These are phyloP conservation scores for Dicranocentrus wangi DNA, from an alignment of 2,888 invertebrate genomes.

Conservation along the genomic window DNA sequence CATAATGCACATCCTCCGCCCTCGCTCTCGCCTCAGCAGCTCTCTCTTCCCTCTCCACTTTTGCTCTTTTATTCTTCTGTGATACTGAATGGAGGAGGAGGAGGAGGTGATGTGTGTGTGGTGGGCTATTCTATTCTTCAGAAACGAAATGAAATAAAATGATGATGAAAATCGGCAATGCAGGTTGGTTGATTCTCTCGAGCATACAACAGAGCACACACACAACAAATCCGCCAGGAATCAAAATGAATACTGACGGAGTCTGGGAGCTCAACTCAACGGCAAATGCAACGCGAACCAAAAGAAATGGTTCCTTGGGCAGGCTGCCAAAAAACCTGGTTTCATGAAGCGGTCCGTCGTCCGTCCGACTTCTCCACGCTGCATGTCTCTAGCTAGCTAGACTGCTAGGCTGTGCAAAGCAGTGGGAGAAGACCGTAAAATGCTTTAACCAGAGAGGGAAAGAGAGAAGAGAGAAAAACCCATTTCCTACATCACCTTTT, in stretches of 20 bases:
- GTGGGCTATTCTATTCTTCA: neutral
- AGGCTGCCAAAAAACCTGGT: conserved; percentile 67
- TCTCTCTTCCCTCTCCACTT: conserved; percentile 2
- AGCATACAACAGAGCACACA: conserved; percentile 16
- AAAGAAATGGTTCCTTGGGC: conserved; percentile 66
- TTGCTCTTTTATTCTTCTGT: neutral
- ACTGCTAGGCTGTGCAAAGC: conserved; percentile 47
- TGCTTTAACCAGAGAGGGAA: no score
- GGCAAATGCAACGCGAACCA: conserved; percentile 26
- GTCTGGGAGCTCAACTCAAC: conserved; percentile 43
- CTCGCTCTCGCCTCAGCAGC: conserved; percentile 6
- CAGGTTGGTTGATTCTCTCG: conserved; percentile 52
- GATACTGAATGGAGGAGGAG: neutral
- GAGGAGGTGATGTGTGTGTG: neutral
- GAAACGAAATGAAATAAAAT: conserved; percentile 18
- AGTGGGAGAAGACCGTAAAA: conserved; percentile 57
- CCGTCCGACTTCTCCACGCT: conserved; percentile 13
- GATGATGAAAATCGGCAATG: conserved; percentile 51
- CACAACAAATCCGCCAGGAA: conserved; percentile 62
- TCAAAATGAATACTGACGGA: conserved; percentile 66
- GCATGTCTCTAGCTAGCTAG: no score
- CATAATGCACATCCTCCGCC: neutral
- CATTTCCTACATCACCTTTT: conserved; percentile 19
- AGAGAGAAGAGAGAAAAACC: conserved; percentile 34
- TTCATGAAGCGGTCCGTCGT: conserved; percentile 36